These are phyloP conservation scores for Otolemur garnettii DNA, from an alignment of 2,113 vertebrate genomes.

Conservation along the genomic window DNA sequence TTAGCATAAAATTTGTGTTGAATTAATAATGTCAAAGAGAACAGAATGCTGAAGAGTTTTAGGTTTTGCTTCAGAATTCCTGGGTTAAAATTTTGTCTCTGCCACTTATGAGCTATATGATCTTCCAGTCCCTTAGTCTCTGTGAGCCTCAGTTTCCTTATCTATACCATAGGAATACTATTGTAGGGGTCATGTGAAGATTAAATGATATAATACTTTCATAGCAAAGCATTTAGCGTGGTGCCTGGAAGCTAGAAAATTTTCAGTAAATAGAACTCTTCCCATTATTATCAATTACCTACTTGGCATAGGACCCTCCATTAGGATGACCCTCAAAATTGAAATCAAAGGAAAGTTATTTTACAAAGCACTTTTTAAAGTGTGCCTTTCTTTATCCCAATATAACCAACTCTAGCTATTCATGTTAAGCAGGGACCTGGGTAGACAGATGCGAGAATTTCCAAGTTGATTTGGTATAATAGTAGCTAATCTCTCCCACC, in stretches of 20 bases:
- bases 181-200: constrained; percentile 8
- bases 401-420: neutral
- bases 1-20: neutral
- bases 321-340: neutral
- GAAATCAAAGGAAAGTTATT: constrained; percentile 29
- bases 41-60: neutral
- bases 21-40: neutral
- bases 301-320: neutral
- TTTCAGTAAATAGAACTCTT: neutral
- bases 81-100: neutral
- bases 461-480: neutral
- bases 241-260: neutral
- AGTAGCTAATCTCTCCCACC: constrained; percentile 32
- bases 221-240: constrained; percentile 26
- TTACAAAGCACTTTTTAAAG: constrained; percentile 42
- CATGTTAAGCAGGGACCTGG: neutral
- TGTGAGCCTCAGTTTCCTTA: constrained; percentile 30
- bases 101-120: neutral
- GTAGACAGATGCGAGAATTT: constrained; percentile 36
- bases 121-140: neutral
- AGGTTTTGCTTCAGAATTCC: neutral
- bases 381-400: constrained; percentile 27
- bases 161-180: neutral
- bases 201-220: constrained; percentile 30
- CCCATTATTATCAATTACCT: neutral